Base-by-base conservation (phyloP, 2,888 invertebrate genomes). In the Diachrysia chrysitis region DNA sequence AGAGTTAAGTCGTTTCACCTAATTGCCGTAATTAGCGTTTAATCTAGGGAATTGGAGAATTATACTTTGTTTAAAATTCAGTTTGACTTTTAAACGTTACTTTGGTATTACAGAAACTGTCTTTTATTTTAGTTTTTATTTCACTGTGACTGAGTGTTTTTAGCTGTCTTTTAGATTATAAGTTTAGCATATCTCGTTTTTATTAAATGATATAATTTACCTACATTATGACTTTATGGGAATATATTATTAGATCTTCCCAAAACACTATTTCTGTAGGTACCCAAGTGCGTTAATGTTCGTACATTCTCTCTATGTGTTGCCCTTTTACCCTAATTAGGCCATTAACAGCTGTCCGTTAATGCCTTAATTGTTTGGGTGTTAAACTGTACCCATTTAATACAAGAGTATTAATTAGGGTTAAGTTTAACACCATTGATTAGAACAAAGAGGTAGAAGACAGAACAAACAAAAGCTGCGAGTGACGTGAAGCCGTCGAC, bases 1-100 rank as follows among this genome's bases (percentile, higher is more conserved):
- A 42, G 42, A 42, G n/a, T 7, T 57, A 57, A 61, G 42, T n/a
- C 58, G 16, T 54, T 60, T 58, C 37, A 67, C 35, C 7, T 58
- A 58, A 59, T 63, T 59, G 19, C 48, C 2, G 48, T 51, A 19
- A 51, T 51, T 21, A 21, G 21, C 48, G 48, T 42, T 42, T 42
- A 42, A n/a, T 42, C 42, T 42, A 16, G 42, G 42, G 42, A 42
- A 42, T n/a, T 42, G 5, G 37, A 37, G 37, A 42, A n/a, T n/a
- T 42, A n/a, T n/a, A 5, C 42, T 42, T 42, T 42, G 42, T 42
- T 42, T 42, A n/a, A 42, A n/a, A 42, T 42, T 42, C 42, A 42
- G 42, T n/a, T 42, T n/a, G 42, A n/a, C 42, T 42, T 42, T 42
- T n/a, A 42, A 42, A 4, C n/a, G n/a, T n/a, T 42, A 0, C 16